These are phyloP conservation scores for Leguminivora glycinivorella DNA, from an alignment of 1,140 invertebrate genomes.

Conservation along the genomic window DNA sequence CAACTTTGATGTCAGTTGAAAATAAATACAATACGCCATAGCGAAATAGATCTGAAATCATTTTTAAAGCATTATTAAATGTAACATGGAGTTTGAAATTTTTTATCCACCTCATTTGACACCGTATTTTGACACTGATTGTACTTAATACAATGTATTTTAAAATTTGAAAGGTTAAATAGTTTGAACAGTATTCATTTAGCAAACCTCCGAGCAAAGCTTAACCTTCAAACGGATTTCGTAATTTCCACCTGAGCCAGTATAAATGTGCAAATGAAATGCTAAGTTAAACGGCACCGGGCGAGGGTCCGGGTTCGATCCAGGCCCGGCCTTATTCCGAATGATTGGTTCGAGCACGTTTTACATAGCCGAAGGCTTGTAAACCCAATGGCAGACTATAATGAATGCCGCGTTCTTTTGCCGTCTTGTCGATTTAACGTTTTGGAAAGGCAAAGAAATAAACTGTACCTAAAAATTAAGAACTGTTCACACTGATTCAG, in stretches of 20 bases:
- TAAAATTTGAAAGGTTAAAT: not conserved
- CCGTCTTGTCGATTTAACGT: not conserved
- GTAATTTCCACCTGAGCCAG: not conserved
- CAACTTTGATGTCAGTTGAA: too few relatives aligned
- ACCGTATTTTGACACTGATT: not conserved
- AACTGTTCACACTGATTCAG: too few relatives aligned
- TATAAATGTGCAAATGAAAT: conserved; percentile 27
- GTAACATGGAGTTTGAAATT: too few relatives aligned
- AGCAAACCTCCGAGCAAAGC: not conserved
- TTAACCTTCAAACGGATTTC: not conserved
- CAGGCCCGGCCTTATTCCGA: conserved; percentile 8
- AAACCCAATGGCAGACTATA: not conserved
- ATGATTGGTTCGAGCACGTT: not conserved
- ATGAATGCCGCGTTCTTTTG: not conserved
- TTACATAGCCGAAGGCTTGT: conserved; percentile 7
- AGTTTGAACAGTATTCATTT: not conserved
- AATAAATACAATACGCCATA: too few relatives aligned
- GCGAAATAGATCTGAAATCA: too few relatives aligned
- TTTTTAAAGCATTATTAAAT: too few relatives aligned
- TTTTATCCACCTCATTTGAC: not conserved
- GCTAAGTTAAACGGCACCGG: conserved; percentile 25
- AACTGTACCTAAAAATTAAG: too few relatives aligned
- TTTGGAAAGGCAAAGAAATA: too few relatives aligned
- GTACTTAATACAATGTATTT: not conserved
- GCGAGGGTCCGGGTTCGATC: conserved; percentile 23